Evolutionary conservation across 30 jellyfish, hydroid and myxozoan genomes (phyloP).

Genomic region (Turritopsis rubra): DNA sequence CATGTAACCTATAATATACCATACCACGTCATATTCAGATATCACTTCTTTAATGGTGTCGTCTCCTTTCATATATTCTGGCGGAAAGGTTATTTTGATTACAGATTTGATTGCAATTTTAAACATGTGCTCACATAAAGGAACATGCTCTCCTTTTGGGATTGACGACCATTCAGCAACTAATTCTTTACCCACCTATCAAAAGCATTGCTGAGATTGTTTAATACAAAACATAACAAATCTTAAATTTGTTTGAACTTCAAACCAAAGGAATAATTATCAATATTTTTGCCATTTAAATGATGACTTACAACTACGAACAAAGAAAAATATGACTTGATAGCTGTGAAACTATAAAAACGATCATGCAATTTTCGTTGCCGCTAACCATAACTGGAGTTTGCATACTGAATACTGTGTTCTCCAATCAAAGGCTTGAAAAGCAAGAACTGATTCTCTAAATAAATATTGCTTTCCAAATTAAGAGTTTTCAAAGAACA

Average conservation of each 20-base stretch:
- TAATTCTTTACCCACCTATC: conserved; percentile 55
- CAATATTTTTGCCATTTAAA: neutral
- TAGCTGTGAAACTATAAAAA: conserved; percentile 50
- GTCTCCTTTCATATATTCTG: conserved; percentile 44
- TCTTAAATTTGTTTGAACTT: neutral
- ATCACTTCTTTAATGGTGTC: conserved; percentile 46
- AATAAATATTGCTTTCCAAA: neutral
- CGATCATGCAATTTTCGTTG: conserved; percentile 60
- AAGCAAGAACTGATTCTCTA: conserved; percentile 47
- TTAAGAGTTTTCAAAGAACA: neutral
- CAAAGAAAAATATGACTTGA: conserved; percentile 31
- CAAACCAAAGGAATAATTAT: neutral
- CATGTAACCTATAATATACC: neutral
- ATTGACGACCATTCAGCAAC: conserved; percentile 31
- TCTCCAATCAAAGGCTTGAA: conserved; percentile 70
- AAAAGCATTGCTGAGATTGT: too few species aligned
- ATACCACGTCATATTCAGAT: conserved; percentile 28
- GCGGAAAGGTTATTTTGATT: conserved; percentile 56
- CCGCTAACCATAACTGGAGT: conserved; percentile 53
- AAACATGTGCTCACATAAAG: conserved; percentile 56
- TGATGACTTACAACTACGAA: conserved; percentile 48
- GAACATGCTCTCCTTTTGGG: conserved; percentile 44
- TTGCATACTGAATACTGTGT: conserved; percentile 68
- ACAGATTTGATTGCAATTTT: conserved; percentile 64
- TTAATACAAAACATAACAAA: too few species aligned